Conservation (phyloP, 2,888 invertebrate genomes). For the Leistus spinibarbis region DNA sequence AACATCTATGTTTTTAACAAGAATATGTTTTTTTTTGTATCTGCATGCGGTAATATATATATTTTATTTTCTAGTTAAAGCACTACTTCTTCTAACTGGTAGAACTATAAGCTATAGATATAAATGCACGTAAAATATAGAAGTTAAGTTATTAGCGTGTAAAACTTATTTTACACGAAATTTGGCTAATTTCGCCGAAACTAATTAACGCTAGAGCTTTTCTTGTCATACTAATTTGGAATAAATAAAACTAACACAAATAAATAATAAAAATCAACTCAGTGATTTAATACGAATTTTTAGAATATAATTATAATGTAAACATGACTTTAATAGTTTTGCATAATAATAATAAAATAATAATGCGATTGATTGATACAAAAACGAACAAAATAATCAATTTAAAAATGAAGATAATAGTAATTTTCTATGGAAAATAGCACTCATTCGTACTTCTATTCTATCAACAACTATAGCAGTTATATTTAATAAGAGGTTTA, state of each 20-base stretch:
- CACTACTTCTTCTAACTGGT: background rate
- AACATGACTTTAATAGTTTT: background rate
- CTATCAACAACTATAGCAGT: background rate
- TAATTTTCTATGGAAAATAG: background rate
- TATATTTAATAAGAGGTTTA: background rate
- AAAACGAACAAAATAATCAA: background rate
- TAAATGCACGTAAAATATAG: background rate
- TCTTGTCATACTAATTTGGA: constrained; percentile 8
- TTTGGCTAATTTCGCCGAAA: constrained; percentile 30
- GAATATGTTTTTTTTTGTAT: no score
- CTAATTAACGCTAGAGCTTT: no score
- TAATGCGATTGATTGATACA: no score
- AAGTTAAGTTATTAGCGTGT: background rate
- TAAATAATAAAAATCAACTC: constrained; percentile 23
- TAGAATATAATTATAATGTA: background rate
- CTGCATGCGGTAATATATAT: no score
- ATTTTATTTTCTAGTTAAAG: background rate
- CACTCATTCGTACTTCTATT: background rate
- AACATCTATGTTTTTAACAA: no score
- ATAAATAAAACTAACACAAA: background rate
- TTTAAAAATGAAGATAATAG: background rate
- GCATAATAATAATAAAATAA: background rate
- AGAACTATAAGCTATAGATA: background rate
- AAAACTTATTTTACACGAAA: background rate
- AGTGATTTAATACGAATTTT: constrained; percentile 36